Evolutionary conservation across 2,888 invertebrate genomes (phyloP).

Genomic region (Epirrhoe tristata): DNA sequence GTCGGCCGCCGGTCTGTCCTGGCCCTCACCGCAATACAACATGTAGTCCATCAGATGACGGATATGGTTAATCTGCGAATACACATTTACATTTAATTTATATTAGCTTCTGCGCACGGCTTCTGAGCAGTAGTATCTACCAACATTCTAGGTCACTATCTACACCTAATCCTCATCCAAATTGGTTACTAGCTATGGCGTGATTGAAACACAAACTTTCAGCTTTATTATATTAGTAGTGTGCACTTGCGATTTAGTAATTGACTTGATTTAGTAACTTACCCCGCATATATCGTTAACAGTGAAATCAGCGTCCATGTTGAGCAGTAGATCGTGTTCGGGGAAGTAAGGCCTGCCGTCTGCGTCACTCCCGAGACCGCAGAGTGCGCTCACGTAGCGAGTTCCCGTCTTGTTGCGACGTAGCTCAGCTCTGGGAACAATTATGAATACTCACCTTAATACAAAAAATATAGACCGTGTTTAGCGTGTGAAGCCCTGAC

Average conservation of each 20-base stretch:
- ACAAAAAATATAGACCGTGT: too few species aligned
- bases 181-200: too few species aligned
- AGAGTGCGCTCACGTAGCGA: constrained; percentile 91
- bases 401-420: constrained; percentile 86
- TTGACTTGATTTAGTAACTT: constrained; percentile 58
- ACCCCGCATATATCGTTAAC: constrained; percentile 88
- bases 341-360: constrained; percentile 87
- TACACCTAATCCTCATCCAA: too few species aligned
- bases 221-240: too few species aligned
- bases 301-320: constrained; percentile 90
- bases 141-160: too few species aligned
- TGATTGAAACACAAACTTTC: too few species aligned
- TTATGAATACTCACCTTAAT: not conserved
- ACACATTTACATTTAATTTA: too few species aligned
- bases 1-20: constrained; percentile 61
- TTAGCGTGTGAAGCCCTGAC: too few species aligned
- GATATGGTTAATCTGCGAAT: constrained; percentile 88
- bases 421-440: constrained; percentile 87
- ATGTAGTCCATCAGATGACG: constrained; percentile 90
- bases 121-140: too few species aligned
- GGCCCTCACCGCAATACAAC: constrained; percentile 74
- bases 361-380: constrained; percentile 91
- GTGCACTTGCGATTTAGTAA: too few species aligned
- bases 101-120: too few species aligned
- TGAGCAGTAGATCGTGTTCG: constrained; percentile 93